These are phyloP conservation scores for Cyclura pinguis DNA, from an alignment of 2,797 vertebrate species.

Conservation along the genomic window DNA sequence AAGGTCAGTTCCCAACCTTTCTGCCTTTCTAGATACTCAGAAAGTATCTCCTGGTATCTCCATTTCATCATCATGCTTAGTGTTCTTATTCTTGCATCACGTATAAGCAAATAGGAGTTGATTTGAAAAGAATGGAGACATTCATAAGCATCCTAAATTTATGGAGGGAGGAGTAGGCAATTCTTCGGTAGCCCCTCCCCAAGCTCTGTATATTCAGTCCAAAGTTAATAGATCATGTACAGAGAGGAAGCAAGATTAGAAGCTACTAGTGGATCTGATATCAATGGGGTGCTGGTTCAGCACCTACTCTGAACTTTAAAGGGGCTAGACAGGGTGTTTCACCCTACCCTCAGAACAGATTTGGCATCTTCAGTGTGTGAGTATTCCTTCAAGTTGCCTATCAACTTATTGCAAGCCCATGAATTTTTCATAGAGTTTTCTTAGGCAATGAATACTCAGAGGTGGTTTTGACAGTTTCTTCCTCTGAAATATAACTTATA, in stretches of 20 bases:
- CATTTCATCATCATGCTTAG: not conserved
- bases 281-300: too few relatives aligned
- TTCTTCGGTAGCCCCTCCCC: not conserved
- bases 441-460: too few relatives aligned
- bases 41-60: not conserved
- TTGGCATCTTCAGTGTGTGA: too few relatives aligned
- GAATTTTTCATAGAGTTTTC: too few relatives aligned
- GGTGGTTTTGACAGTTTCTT: too few relatives aligned
- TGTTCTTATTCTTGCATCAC: not conserved
- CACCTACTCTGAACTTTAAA: too few relatives aligned
- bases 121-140: not conserved
- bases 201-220: not conserved
- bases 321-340: too few relatives aligned
- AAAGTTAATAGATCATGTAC: not conserved
- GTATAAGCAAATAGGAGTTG: not conserved
- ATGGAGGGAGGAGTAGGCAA: not conserved
- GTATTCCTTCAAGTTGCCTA: too few relatives aligned
- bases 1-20: not conserved
- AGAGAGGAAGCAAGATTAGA: not conserved
- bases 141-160: not conserved
- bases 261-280: too few relatives aligned
- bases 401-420: too few relatives aligned
- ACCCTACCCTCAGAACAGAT: too few relatives aligned
- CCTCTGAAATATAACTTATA: too few relatives aligned
- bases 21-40: not conserved